Percentiles rank a stretch among this genome's conserved stretches.
Conservation (phyloP, 2,888 invertebrate genomes). For the Anthophora plumipes region DNA sequence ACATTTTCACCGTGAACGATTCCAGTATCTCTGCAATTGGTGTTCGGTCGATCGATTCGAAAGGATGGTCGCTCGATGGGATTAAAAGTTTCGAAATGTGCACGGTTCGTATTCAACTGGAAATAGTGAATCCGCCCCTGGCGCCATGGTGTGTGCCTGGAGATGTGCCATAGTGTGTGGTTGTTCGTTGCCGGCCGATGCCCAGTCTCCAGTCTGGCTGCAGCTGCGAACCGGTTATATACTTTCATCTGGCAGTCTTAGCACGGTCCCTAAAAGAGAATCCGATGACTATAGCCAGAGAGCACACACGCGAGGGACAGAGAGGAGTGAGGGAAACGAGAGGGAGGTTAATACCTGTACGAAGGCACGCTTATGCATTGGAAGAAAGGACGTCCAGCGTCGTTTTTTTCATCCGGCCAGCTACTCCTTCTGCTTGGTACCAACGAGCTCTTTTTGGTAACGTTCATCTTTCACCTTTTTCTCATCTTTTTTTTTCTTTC, state of each 20-base stretch:
- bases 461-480: constrained; percentile 57
- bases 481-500: no score
- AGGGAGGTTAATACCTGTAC: constrained; percentile 73
- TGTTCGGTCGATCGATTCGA: constrained; percentile 32
- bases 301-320: constrained; percentile 29
- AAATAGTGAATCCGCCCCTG: constrained; percentile 73
- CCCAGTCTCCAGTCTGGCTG: constrained; percentile 76
- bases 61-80: constrained; percentile 28
- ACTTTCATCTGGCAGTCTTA: constrained; percentile 78
- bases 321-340: constrained; percentile 42
- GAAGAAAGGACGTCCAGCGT: constrained; percentile 70
- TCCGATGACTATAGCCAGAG: constrained; percentile 68
- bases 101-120: constrained; percentile 33
- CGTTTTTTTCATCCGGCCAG: constrained; percentile 39
- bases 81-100: constrained; percentile 43
- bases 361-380: constrained; percentile 75
- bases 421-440: constrained; percentile 63
- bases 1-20: constrained; percentile 9
- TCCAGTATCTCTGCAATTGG: not conserved
- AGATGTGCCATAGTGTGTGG: constrained; percentile 64
- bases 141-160: constrained; percentile 67
- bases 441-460: constrained; percentile 64
- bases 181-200: constrained; percentile 71
- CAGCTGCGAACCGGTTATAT: constrained; percentile 84
- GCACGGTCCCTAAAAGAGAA: constrained; percentile 75